Percentiles rank a stretch among this genome's conserved stretches.
Conservation (phyloP, 2,797 vertebrate genomes). For the Eulemur coronatus region DNA sequence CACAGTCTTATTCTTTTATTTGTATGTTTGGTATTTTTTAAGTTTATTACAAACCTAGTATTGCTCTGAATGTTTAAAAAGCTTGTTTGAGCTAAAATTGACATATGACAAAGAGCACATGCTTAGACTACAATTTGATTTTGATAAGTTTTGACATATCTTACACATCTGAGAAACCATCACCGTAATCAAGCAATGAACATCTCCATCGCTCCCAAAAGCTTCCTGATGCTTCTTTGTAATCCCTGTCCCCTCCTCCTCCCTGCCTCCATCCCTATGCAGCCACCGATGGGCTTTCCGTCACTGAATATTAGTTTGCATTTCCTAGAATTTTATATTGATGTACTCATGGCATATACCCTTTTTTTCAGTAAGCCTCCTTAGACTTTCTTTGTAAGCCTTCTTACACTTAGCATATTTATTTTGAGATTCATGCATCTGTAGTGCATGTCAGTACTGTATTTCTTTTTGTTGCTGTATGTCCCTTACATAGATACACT, state of each 20-base stretch:
- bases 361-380: neutral
- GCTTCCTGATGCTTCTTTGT: neutral
- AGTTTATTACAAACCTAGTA: neutral
- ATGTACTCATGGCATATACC: too few species aligned
- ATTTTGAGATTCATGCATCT: neutral
- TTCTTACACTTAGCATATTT: neutral
- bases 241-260: fast-evolving
- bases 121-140: neutral
- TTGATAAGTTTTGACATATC: neutral
- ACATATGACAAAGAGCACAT: neutral
- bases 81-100: neutral
- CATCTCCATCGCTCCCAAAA: fast-evolving
- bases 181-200: fast-evolving
- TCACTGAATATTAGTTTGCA: neutral
- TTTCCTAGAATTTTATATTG: neutral
- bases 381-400: neutral
- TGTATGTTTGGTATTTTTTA: neutral
- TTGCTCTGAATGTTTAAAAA: neutral
- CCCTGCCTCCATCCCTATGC: too few species aligned
- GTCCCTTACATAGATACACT: fast-evolving
- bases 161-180: neutral
- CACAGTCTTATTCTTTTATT: neutral
- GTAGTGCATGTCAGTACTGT: neutral
- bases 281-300: neutral
- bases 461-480: neutral